Base-by-base conservation (phyloP, 2,113 vertebrate species). In the Fulmarus glacialis region DNA sequence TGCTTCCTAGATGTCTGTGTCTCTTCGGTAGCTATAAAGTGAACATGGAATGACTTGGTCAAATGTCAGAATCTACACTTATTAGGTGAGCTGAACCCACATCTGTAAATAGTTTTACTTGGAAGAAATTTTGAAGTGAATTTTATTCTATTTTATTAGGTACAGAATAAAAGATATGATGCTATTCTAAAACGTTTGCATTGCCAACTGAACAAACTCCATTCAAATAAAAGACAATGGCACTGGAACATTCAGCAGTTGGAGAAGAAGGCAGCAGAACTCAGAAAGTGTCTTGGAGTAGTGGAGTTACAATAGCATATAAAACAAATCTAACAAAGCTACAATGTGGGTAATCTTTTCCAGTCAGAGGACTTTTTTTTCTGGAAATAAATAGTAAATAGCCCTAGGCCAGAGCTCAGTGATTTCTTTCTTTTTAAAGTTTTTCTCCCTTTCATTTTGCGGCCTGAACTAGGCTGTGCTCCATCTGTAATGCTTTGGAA, bases 141-240 rank as follows among this genome's bases (percentile, higher is more conserved):
- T 85, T 93, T 48, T 79, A 24, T 79, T 89, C 87, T 63, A 0
- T 94, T 85, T 84, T 84, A 74, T 94, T 73, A 99, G 98, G 98
- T 99, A 50, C 98, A 98, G 78, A 98, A 98, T 95, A 99, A 98
- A 90, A 98, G 98, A 95, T 98, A 97, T 0, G 79, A 98, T 90
- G 98, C 98, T 66, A 97, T 99, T 95, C 96, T 98, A 40, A 99
- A 98, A 72, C 98, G 98, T 87, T 94, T 99, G 66, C 98, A 93
- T 74, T 98, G 98, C 70, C 98, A 99, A 20, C 80, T 99, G 90
- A 98, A 98, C 63, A 99, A 98, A 68, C 60, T 97, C 55, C 95
- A 98, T 47, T 95, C 97, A 67, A 97, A 95, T 40, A 98, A 96
- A 96, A 98, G 97, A 24, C 98, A 98, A 7, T 96, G 98, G 97